Percentiles rank a stretch among this genome's conserved stretches.
These are phyloP conservation scores for Polydesmus complanatus DNA, from an alignment of 2,888 invertebrate genomes.

Conservation along the genomic window DNA sequence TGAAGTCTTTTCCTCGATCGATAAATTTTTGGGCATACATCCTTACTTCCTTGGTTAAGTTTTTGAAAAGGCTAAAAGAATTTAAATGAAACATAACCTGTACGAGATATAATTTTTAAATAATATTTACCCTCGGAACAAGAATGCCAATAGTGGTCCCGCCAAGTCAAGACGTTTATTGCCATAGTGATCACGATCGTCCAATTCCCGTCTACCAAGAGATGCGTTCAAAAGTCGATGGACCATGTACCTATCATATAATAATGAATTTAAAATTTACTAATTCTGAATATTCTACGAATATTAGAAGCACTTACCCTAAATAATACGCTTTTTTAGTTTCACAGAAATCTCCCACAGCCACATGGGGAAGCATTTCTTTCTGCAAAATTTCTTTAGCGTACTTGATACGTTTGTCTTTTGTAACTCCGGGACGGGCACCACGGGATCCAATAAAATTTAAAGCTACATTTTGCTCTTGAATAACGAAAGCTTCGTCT, in stretches of 20 bases:
- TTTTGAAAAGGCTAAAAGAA: constrained; percentile 61
- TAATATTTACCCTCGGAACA: constrained; percentile 64
- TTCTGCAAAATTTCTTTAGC: constrained; percentile 98
- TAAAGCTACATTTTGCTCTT: constrained; percentile 95
- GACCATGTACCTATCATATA: constrained; percentile 73
- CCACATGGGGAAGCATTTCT: constrained; percentile 99
- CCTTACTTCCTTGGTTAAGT: constrained; percentile 89
- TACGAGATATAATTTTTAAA: constrained; percentile 1
- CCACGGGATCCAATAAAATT: constrained; percentile 98
- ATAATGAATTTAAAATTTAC: too few species aligned
- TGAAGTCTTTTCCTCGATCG: constrained; percentile 96
- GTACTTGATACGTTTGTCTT: constrained; percentile 97
- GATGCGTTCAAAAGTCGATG: constrained; percentile 88
- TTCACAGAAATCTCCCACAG: constrained; percentile 98
- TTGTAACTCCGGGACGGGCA: constrained; percentile 93
- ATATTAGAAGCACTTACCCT: constrained; percentile 18
- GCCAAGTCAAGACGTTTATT: constrained; percentile 96
- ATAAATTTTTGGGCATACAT: constrained; percentile 99
- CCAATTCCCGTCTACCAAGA: constrained; percentile 76
- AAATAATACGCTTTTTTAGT: constrained; percentile 91
- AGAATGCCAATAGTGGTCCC: constrained; percentile 88
- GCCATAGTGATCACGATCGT: constrained; percentile 99
- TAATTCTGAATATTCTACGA: too few species aligned
- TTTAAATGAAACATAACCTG: constrained; percentile 8
- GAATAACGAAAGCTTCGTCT: constrained; percentile 98